Base-by-base conservation (phyloP, 92 coral and sea anemone genomes). In the Porites lobata region DNA sequence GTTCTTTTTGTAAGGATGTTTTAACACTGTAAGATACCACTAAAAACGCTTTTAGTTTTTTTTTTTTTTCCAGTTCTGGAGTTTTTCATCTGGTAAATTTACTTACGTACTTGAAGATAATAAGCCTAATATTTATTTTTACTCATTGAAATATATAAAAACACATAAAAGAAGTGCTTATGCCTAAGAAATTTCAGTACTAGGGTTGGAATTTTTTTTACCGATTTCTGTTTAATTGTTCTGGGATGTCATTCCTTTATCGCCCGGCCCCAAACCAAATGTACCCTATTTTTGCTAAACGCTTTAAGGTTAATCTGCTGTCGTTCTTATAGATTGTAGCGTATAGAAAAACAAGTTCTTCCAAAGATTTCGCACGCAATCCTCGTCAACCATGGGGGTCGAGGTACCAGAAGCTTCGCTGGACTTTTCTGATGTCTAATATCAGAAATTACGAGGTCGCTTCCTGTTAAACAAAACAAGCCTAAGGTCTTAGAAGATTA, bases 271-370 rank as follows among this genome's bases (percentile, higher is more conserved):
- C 26, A 13, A 74, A 62, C 62, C 80, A 75, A 84, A 64, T 6
- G 80, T 72, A 59, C 75, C 80, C 64, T 84, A 73, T 73, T 74
- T 64, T 84, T 84, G 87, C 80, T 73, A 84, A 84, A 61, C 63
- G 74, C 73, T 84, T 84, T 62, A 72, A 75, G 76, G 64, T 75
- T 61, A 84, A 84, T 84, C 87, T 84, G 61, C 76, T 63, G 64
- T 84, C 87, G 21, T 77, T 43, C 81, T 74, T 59, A 84, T 73
- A 53, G 87, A 24, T 18, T 22, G 51, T 51, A 73, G 87, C 63
- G 62, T 78, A 58, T 47, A 73, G 50, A 67, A 54, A 81, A 67
- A 75, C 79, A 81, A 29, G 57, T 18, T 54, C 54, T 69, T 58
- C 77, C 69, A 79, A 81, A 18, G 63, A 56, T 9, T 52, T 56